Evolutionary conservation across 2,113 vertebrate genomes (phyloP).

Genomic region (Phocoena sinus): DNA sequence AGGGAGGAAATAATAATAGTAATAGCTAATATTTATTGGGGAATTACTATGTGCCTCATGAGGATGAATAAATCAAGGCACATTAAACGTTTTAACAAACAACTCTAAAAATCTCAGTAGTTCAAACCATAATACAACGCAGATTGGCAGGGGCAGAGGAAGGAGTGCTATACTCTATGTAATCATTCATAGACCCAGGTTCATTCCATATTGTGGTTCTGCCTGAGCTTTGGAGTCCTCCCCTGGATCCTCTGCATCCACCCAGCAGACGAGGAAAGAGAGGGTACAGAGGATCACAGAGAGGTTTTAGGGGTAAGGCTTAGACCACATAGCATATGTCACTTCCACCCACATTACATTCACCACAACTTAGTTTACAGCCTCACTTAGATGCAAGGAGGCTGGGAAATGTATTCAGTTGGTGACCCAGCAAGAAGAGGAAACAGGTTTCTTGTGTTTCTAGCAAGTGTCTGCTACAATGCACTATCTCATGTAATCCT

Average conservation of each 20-base stretch:
- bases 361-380: not conserved
- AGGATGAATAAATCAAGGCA: not conserved
- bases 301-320: not conserved
- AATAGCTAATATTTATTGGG: not conserved
- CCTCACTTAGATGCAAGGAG: not conserved
- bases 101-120: not conserved
- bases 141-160: too few species aligned
- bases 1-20: not conserved
- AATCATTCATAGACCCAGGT: not conserved
- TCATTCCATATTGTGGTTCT: not conserved
- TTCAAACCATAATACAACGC: not conserved
- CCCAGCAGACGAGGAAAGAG: not conserved
- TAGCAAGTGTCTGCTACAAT: not conserved
- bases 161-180: rapidly evolving
- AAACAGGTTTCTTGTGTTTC: not conserved
- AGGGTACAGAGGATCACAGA: not conserved
- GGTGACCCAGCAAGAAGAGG: not conserved
- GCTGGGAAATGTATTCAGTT: not conserved
- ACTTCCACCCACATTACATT: not conserved
- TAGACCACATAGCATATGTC: not conserved
- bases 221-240: not conserved
- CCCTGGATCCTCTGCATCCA: not conserved
- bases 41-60: not conserved
- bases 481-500: not conserved
- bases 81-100: not conserved